Base-by-base conservation (phyloP, 2,797 vertebrate genomes). In the Muscicapa comitata region DNA sequence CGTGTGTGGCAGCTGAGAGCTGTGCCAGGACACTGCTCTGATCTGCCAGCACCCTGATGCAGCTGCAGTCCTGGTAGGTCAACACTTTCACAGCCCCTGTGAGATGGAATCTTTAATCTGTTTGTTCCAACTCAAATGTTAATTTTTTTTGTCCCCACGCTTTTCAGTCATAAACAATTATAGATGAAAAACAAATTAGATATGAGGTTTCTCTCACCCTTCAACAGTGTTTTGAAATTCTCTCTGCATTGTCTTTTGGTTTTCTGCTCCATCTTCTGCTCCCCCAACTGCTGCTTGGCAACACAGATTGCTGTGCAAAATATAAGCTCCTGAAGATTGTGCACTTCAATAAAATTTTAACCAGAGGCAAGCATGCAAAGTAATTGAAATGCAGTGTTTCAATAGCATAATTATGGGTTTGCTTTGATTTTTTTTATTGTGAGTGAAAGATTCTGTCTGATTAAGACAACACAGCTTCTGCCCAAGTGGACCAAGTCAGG, bases 101-200 rank as follows among this genome's bases (percentile, higher is more conserved):
- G 42, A 93, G 43, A 31, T 55, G 25, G 28, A 77, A 73, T 33
- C 53, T 79, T 76, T 7, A 2, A 90, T 82, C 47, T 79, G 55
- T 70, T 73, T 85, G 42, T 77, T 96, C 86, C 68, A 55, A 61
- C 63, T 73, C 65, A 89, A 95, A 77, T 33, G 13, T 42, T 90
- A 57, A 88, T 55, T 6, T 33, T 50, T 67, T 67, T 65, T 50
- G 31, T 53, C 43, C 12, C 33, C 33, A 6, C 0, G 0, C 8
- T 96, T 95, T 92, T 67, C 33, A 95, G 54, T 31, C 58, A 77
- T 37, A 83, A 82, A 94, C 87, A 93, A 94, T 92, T 90, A 88
- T 54, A 55, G 43, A 24, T 77, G 66, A 88, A 86, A 86, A 86
- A 26, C 37, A 57, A 92, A 76, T 40, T 61, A 54, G n/a, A 17